Evolutionary conservation across 2,113 vertebrate genomes (phyloP), one percentile per base, ranked within the genome.

Genomic region (Eurystomus gularis): DNA sequence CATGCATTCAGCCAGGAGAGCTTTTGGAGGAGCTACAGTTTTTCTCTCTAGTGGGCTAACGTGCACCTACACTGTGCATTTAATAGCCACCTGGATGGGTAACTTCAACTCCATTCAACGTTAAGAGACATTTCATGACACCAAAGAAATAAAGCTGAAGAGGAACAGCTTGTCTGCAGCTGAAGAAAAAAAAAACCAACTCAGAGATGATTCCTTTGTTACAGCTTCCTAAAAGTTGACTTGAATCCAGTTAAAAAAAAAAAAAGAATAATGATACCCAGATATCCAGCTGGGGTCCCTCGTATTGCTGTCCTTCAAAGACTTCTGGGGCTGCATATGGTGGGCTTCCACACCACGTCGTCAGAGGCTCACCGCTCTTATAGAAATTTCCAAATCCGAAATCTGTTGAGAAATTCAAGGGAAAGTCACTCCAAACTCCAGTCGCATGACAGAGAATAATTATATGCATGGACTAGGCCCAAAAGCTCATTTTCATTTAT

Each of bases 341-440:
- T 17, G 99, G 99, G 97, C 99, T 99, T 81, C 99, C 99, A 71
- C 99, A 99, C 99, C 99, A 99, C 0, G 99, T 99, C 10, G 98
- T 98, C 96, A 99, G 97, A 76, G 99, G 99, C 96, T 99, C 98
- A 28, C 99, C 99, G 0, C 97, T 98, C 98, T 99, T 98, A 96
- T 99, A 99, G 98, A 99, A 99, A 97, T 99, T 99, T 82, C 99
- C 99, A 95, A 99, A 99, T 87, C 99, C 99, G 97, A 99, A 99
- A 98, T 99, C 99, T 99, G 97, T 81, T 57, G 86, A 94, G 92
- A 97, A 80, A 93, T 17, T 14, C 88, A 90, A 60, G 92, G 73
- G 68, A 78, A 95, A 72, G 82, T 95, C 94, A 98, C 61, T 93
- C 87, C 64, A 11, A 81, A 39, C 24, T 81, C n/a, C 54, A 75